A percentile compares a stretch with the other conserved stretches of the same genome.
These are phyloP conservation scores for Suncus etruscus DNA, from an alignment of 2,113 vertebrate species.

Conservation along the genomic window DNA sequence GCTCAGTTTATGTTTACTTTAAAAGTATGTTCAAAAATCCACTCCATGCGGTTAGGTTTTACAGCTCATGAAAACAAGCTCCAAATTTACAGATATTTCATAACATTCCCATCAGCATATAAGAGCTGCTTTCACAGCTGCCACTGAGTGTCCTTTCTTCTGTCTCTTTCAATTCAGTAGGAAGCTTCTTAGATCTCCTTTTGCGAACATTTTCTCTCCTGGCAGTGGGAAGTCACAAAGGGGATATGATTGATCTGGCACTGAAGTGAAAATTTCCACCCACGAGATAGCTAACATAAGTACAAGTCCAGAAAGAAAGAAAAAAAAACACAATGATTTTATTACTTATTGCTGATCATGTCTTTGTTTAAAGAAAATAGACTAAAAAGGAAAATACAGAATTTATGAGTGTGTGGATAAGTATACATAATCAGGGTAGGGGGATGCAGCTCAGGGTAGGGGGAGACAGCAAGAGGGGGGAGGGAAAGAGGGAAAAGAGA, in stretches of 20 bases:
- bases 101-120: slow-evolving; percentile 68
- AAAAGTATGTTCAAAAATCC: slow-evolving; percentile 80
- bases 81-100: slow-evolving; percentile 78
- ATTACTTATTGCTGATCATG: slow-evolving; percentile 76
- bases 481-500: slow-evolving; percentile 26
- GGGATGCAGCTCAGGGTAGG: neutral
- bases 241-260: slow-evolving; percentile 64
- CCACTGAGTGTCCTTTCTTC: slow-evolving; percentile 71
- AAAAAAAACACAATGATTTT: slow-evolving; percentile 61
- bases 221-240: slow-evolving; percentile 78
- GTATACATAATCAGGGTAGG: neutral
- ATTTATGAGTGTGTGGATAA: slow-evolving; percentile 10
- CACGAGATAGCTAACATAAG: slow-evolving; percentile 77
- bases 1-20: slow-evolving; percentile 82
- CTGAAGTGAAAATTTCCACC: slow-evolving; percentile 76
- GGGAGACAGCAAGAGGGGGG: neutral
- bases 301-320: slow-evolving; percentile 75
- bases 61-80: slow-evolving; percentile 67
- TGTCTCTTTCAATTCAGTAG: slow-evolving; percentile 74
- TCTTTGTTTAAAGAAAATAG: slow-evolving; percentile 67
- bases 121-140: slow-evolving; percentile 71
- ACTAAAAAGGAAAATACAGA: slow-evolving; percentile 65
- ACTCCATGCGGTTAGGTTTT: slow-evolving; percentile 64
- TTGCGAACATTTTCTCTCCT: slow-evolving; percentile 69
- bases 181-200: slow-evolving; percentile 75